These are phyloP conservation scores for Turritopsis dohrnii DNA, from an alignment of 30 jellyfish, hydroid and myxozoan species.

Conservation along the genomic window DNA sequence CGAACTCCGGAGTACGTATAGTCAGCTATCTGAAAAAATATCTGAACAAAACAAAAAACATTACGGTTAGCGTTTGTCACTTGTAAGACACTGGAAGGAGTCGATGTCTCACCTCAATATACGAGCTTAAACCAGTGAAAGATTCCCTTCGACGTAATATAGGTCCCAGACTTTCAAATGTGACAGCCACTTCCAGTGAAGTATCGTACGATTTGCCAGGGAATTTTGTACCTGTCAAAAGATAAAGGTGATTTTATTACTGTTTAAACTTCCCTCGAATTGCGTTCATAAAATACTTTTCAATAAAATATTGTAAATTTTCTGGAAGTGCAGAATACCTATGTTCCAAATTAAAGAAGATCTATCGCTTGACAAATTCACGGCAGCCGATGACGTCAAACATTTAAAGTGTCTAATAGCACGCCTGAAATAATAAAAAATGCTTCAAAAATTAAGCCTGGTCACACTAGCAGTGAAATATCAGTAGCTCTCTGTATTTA, in stretches of 20 bases:
- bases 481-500: neutral
- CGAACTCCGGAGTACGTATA: constrained; percentile 48
- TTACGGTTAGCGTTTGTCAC: neutral
- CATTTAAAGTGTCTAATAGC: neutral
- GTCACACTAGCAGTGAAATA: neutral
- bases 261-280: too few relatives aligned
- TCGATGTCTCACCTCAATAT: constrained; percentile 35
- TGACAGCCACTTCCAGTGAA: constrained; percentile 49
- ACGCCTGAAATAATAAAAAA: neutral
- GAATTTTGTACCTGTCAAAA: constrained; percentile 36
- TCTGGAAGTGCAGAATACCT: constrained; percentile 30
- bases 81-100: neutral
- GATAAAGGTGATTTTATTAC: too few relatives aligned
- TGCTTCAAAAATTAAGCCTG: neutral
- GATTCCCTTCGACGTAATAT: constrained; percentile 19
- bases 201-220: constrained; percentile 46
- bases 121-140: constrained; percentile 46
- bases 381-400: constrained; percentile 6
- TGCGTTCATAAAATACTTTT: too few relatives aligned
- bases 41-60: neutral
- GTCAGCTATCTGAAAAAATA: neutral
- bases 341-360: constrained; percentile 24
- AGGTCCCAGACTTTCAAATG: constrained; percentile 30
- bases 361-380: neutral
- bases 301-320: too few relatives aligned